A percentile compares a stretch with the other conserved stretches of the same genome.
These are phyloP conservation scores for Aphidius ervi DNA, from an alignment of 1,140 invertebrate genomes.

Conservation along the genomic window DNA sequence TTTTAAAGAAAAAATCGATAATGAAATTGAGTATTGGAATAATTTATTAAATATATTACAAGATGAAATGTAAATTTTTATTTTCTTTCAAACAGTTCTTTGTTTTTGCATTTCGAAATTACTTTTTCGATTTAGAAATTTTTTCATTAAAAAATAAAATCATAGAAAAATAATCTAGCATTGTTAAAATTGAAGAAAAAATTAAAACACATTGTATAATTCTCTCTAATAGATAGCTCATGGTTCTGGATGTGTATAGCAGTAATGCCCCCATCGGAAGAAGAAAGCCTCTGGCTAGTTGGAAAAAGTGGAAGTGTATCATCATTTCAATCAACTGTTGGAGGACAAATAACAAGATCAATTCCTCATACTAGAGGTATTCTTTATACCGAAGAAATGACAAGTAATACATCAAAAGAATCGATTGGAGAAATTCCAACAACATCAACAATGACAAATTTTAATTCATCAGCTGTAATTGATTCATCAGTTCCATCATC, in stretches of 20 bases:
- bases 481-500: conserved; percentile 35
- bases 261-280: conserved; percentile 48
- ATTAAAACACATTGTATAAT: too few relatives aligned
- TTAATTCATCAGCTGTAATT: conserved; percentile 25
- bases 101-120: too few relatives aligned
- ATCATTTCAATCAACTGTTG: conserved; percentile 29
- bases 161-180: too few relatives aligned
- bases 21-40: too few relatives aligned
- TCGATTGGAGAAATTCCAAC: background rate
- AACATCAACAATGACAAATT: background rate
- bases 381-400: conserved; percentile 46
- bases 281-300: conserved; percentile 49
- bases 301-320: conserved; percentile 31
- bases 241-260: conserved; percentile 24
- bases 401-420: conserved; percentile 11
- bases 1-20: too few relatives aligned
- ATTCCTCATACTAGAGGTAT: conserved; percentile 27
- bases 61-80: too few relatives aligned
- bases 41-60: too few relatives aligned
- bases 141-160: too few relatives aligned
- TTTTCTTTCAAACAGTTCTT: too few relatives aligned
- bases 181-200: too few relatives aligned
- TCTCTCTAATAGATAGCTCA: too few relatives aligned
- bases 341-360: conserved; percentile 28
- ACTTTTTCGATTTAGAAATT: too few relatives aligned